phyloP scores from a whole-genome alignment of 2,797 vertebrate species.

The Crenichthys baileyi region DNA sequence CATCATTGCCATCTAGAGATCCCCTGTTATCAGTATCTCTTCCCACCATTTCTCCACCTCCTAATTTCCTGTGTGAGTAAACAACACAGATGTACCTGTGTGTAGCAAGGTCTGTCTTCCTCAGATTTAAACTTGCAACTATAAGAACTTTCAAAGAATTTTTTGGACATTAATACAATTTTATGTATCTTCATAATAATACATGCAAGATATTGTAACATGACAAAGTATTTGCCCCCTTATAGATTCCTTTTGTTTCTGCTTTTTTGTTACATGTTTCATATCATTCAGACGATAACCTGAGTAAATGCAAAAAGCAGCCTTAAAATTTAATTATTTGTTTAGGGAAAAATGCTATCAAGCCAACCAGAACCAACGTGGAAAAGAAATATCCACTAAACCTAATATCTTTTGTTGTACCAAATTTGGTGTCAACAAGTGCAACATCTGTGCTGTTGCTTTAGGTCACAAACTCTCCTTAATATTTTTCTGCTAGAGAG shows the following conservation, averaged over 20 bases:
- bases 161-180: not conserved
- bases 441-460: not conserved
- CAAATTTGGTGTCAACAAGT: not conserved
- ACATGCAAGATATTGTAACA: not conserved
- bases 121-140: not conserved
- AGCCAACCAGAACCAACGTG: not conserved
- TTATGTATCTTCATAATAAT: not conserved
- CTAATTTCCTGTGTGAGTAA: slow-evolving; percentile 28
- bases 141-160: not conserved
- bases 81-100: slow-evolving; percentile 19
- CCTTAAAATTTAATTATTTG: not conserved
- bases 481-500: too few species aligned
- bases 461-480: too few species aligned
- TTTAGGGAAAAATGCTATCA: not conserved
- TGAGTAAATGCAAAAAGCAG: not conserved
- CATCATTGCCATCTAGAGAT: slow-evolving; percentile 29
- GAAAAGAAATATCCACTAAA: not conserved
- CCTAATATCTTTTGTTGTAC: not conserved
- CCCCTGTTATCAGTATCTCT: slow-evolving; percentile 31
- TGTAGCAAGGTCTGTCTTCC: not conserved
- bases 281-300: not conserved
- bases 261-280: not conserved
- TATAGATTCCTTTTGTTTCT: not conserved
- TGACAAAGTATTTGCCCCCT: not conserved
- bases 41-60: slow-evolving; percentile 4